A percentile compares a stretch with the other conserved stretches of the same genome.
Conservation (phyloP, 2,888 invertebrate species). For the Caenorhabditis panamensis region DNA sequence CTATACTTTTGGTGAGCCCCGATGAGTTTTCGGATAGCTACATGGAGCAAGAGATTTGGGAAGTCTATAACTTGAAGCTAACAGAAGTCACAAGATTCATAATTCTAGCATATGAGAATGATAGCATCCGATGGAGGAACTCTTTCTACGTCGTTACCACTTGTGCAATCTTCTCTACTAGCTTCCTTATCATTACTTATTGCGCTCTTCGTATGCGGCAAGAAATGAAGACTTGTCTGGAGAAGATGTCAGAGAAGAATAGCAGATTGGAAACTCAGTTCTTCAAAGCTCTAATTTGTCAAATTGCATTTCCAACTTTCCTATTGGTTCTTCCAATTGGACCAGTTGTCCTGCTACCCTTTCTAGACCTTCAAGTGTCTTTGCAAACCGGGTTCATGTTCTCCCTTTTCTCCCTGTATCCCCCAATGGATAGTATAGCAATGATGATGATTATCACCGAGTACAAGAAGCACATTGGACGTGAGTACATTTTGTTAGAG, state of each 20-base stretch:
- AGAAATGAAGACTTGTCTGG: not conserved
- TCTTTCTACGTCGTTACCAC: too few relatives aligned
- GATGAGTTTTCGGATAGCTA: not conserved
- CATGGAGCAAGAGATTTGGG: not conserved
- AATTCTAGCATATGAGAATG: not conserved
- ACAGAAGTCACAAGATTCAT: not conserved
- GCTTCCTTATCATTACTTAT: not conserved
- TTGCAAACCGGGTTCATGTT: slow-evolving; percentile 17
- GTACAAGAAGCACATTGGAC: slow-evolving; percentile 1
- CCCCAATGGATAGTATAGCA: slow-evolving; percentile 10
- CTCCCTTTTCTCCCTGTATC: slow-evolving; percentile 10
- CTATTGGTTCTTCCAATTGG: not conserved
- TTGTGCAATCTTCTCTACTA: not conserved
- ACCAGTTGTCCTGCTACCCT: not conserved
- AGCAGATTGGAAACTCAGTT: not conserved
- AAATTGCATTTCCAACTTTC: not conserved
- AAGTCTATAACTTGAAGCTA: not conserved
- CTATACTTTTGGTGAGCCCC: not conserved
- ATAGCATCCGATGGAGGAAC: not conserved
- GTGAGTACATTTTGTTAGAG: not conserved
- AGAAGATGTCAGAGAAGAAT: not conserved
- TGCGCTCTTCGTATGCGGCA: not conserved
- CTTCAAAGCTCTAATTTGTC: not conserved
- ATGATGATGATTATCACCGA: slow-evolving; percentile 18
- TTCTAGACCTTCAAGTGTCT: not conserved